Percentiles rank a stretch among this genome's conserved stretches.
phyloP scores from a whole-genome alignment of 1,140 invertebrate genomes.

The Trichonephila clavata region DNA sequence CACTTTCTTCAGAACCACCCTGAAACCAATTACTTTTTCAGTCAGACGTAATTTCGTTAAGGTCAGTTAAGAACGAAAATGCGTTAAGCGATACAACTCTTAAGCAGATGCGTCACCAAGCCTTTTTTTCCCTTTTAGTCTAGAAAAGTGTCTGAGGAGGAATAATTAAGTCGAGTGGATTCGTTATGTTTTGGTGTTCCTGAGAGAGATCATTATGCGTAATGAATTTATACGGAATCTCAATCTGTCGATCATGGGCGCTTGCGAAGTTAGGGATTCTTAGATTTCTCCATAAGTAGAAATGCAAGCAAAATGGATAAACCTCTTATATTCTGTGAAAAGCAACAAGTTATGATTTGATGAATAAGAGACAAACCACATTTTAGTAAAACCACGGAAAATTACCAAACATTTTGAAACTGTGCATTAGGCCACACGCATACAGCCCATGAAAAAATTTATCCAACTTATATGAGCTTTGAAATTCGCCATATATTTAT shows the following conservation, averaged over 20 bases:
- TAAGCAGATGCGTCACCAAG: background rate
- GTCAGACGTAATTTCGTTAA: background rate
- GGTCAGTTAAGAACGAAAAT: background rate
- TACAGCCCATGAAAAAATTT: too few relatives aligned
- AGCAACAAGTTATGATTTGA: too few relatives aligned
- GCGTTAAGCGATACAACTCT: background rate
- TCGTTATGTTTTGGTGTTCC: background rate
- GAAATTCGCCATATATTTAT: too few relatives aligned
- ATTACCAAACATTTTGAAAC: too few relatives aligned
- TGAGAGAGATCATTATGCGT: background rate
- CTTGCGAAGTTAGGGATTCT: background rate
- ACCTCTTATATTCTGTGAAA: background rate
- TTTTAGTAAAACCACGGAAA: too few relatives aligned
- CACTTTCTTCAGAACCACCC: background rate
- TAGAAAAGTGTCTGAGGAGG: conserved; percentile 12
- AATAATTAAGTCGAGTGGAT: conserved; percentile 35
- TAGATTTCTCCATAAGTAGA: background rate
- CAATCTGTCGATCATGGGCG: too few relatives aligned
- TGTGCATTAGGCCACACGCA: too few relatives aligned
- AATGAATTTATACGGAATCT: background rate
- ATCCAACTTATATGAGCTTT: too few relatives aligned
- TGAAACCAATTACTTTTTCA: conserved; percentile 17
- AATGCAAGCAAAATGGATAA: background rate
- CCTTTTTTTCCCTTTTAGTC: background rate
- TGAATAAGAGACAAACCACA: too few relatives aligned